Evolutionary conservation across 2,888 invertebrate species (phyloP), one percentile per base, ranked within the genome.

Genomic region (Microctonus hyperodae): DNA sequence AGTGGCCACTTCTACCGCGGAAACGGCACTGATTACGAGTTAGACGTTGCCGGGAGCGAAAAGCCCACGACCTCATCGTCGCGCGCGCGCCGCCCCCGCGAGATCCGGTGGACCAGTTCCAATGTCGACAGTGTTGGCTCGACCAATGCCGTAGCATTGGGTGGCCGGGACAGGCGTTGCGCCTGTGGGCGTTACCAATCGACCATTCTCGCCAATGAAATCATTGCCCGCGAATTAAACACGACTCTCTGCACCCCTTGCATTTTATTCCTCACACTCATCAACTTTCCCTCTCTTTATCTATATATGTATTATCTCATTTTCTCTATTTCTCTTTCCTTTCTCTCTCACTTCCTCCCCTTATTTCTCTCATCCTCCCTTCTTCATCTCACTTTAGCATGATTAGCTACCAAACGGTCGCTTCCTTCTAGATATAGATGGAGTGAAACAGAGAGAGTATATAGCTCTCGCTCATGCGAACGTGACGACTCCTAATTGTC

Each of bases 401-500:
- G 20, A n/a, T n/a, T 44, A 44, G 44, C 16, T 44, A 44, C 44
- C 44, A n/a, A 44, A 16, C 44, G 44, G 44, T 44, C 16, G 44
- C 16, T 44, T n/a, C 9, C 44, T 44, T 44, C 44, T 5, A n/a
- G 16, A 44, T 40, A n/a, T 40, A 9, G 56, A 31, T 64, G 67
- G 50, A 48, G 33, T 60, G 50, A 37, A 57, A 51, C 48, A 28
- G 31, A 51, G n/a, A 23, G 50, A 55, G 70, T 35, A 20, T 50
- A 44, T 62, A 51, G 35, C 55, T 66, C 48, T 57, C 61, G 62
- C 62, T 61, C 66, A 59, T 70, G 73, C 74, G 76, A 81, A 83
- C 83, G 83, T 83, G 82, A 83, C 83, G 83, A 82, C 80, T 82
- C 82, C 83, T 83, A 83, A 83, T 83, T 83, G 83, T 82, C 82